Conservation (phyloP, 2,888 invertebrate species). For the Microctonus hyperodae region DNA sequence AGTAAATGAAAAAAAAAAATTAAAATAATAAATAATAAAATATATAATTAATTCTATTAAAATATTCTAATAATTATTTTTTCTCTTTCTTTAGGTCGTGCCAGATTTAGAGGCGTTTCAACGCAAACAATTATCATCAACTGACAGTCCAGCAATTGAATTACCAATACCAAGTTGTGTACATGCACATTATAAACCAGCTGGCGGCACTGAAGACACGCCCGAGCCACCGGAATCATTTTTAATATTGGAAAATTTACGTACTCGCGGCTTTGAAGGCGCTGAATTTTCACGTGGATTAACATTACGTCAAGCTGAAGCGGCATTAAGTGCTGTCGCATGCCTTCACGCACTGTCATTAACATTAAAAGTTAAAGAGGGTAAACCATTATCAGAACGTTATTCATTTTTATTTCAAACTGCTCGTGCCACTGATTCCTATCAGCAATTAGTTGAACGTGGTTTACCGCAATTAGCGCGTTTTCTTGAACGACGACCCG, state of each 20-base stretch:
- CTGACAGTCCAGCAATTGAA: slow-evolving; percentile 62
- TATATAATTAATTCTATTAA: not conserved
- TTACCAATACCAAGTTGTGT: slow-evolving; percentile 76
- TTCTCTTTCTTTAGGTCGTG: slow-evolving; percentile 70
- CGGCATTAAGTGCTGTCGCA: slow-evolving; percentile 77
- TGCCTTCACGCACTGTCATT: slow-evolving; percentile 77
- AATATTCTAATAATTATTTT: not conserved
- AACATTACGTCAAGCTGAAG: slow-evolving; percentile 70
- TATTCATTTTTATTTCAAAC: slow-evolving; percentile 80
- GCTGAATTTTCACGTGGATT: slow-evolving; percentile 76
- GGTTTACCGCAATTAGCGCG: slow-evolving; percentile 79
- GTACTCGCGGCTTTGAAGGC: slow-evolving; percentile 70
- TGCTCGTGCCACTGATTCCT: slow-evolving; percentile 79
- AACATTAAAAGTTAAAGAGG: slow-evolving; percentile 68
- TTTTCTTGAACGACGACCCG: slow-evolving; percentile 73
- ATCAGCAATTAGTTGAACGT: slow-evolving; percentile 78
- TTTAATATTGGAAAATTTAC: slow-evolving; percentile 78
- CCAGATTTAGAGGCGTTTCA: slow-evolving; percentile 74
- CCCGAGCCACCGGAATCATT: slow-evolving; percentile 70
- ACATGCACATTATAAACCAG: slow-evolving; percentile 71
- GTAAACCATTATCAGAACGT: slow-evolving; percentile 64
- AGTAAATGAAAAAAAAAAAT: slow-evolving; percentile 42
- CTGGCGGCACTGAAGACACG: slow-evolving; percentile 57
- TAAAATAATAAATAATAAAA: not conserved
- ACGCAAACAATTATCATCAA: slow-evolving; percentile 58